phyloP scores from a whole-genome alignment of 2,797 vertebrate genomes.

The Euphonia xanthogaster region DNA sequence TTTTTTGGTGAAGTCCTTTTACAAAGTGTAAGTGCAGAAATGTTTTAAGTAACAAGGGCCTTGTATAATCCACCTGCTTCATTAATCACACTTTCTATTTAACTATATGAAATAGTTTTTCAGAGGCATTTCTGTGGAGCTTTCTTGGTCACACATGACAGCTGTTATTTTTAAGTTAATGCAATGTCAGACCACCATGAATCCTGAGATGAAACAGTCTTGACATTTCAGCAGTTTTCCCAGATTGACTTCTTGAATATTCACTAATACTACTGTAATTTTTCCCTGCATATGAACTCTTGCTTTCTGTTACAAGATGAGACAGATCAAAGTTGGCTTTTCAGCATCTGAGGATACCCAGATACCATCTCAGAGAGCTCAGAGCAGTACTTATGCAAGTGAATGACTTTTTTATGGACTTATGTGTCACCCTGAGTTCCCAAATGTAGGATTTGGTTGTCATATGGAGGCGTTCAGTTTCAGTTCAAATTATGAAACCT shows the following conservation, averaged over 20 bases:
- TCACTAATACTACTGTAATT: not conserved
- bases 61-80: not conserved
- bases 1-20: not conserved
- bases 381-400: not conserved
- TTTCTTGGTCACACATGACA: not conserved
- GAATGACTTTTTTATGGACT: conserved; percentile 5
- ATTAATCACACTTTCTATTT: conserved; percentile 4
- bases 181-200: not conserved
- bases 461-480: not conserved
- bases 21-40: not conserved
- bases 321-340: not conserved
- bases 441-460: conserved; percentile 1
- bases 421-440: not conserved
- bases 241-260: not conserved
- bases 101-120: not conserved
- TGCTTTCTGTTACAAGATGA: not conserved
- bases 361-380: not conserved
- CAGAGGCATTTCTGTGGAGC: not conserved
- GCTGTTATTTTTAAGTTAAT: conserved; percentile 6
- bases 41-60: not conserved
- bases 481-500: not conserved
- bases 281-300: not conserved
- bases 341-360: not conserved
- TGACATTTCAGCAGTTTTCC: conserved; percentile 10
- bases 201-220: not conserved